phyloP scores from a whole-genome alignment of 2,888 invertebrate species.

The Allolobophora icterica region DNA sequence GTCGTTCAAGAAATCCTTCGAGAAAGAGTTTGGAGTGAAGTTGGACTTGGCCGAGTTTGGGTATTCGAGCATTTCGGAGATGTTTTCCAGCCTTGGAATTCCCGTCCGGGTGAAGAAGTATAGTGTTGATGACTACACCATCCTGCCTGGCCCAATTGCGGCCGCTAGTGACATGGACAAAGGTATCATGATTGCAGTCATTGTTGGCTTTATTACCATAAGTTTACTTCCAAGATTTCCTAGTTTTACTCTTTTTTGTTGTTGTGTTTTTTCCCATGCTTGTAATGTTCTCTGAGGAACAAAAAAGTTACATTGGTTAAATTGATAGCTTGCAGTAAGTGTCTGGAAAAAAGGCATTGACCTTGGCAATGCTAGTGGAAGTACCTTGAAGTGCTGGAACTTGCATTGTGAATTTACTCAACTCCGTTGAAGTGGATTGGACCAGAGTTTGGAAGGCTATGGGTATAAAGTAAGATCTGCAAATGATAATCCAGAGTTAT shows the following conservation, averaged over 20 bases:
- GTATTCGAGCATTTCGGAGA: background rate
- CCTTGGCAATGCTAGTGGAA: too few species aligned
- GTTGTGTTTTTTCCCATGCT: background rate
- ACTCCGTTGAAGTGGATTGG: too few species aligned
- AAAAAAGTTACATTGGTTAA: too few species aligned
- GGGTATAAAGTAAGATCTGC: too few species aligned
- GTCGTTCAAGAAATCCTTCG: background rate
- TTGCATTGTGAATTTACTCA: too few species aligned
- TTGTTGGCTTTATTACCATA: background rate
- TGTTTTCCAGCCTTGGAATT: background rate
- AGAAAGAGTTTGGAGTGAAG: background rate
- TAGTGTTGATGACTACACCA: background rate
- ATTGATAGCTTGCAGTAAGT: too few species aligned
- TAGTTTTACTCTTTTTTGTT: background rate
- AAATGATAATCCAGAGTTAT: too few species aligned
- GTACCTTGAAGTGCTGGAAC: too few species aligned
- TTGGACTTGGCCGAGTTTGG: slow-evolving; percentile 13
- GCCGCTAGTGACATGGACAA: background rate
- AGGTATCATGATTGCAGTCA: background rate
- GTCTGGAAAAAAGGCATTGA: too few species aligned
- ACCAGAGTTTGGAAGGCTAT: too few species aligned
- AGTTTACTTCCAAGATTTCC: background rate
- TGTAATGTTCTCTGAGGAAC: background rate
- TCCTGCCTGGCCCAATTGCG: background rate
- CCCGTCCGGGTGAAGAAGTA: background rate